Evolutionary conservation across 2,797 vertebrate genomes (phyloP), one percentile per base, ranked within the genome.

Genomic region (Poecilia wingei): DNA sequence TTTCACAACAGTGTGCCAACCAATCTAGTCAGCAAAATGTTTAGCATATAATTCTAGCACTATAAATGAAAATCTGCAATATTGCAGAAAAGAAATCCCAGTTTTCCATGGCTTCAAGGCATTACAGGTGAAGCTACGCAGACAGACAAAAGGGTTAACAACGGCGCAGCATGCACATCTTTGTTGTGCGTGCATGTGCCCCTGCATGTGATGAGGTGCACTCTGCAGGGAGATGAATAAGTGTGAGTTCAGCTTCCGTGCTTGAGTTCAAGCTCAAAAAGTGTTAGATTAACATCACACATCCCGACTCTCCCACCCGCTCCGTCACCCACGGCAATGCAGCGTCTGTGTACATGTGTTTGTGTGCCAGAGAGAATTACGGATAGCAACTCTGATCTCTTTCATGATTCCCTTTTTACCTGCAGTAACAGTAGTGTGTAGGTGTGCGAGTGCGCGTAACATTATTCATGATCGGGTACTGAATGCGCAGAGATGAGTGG

Each of bases 201-300:
- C 47, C 41, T 77, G 1, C 18, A 25, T 69, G 81, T 76, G 78
- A 75, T 66, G 78, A 83, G 70, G 82, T 78, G 43, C 74, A 85
- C 78, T 88, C 84, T 72, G 81, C 25, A 22, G 73, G 79, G 86
- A 80, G 76, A 81, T 68, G 45, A 70, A 55, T 75, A 86, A 76
- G 83, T 84, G 89, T 88, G 87, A 87, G 78, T 72, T 76, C 69
- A 73, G 79, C 79, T 78, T 68, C 84, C 68, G 75, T 3, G n/a
- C 79, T 80, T 74, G 33, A 74, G 74, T 66, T 83, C 43, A 7
- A 47, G 69, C 84, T 76, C 53, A 64, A 20, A 46, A 85, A 82
- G 91, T 88, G 88, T 91, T 86, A 91, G 83, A 90, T 91, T 88
- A 85, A 75, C 84, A 85, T 89, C 81, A 84, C 86, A 93, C 86